Conservation (phyloP, 2,888 invertebrate species). For the Leptothorax acervorum region DNA sequence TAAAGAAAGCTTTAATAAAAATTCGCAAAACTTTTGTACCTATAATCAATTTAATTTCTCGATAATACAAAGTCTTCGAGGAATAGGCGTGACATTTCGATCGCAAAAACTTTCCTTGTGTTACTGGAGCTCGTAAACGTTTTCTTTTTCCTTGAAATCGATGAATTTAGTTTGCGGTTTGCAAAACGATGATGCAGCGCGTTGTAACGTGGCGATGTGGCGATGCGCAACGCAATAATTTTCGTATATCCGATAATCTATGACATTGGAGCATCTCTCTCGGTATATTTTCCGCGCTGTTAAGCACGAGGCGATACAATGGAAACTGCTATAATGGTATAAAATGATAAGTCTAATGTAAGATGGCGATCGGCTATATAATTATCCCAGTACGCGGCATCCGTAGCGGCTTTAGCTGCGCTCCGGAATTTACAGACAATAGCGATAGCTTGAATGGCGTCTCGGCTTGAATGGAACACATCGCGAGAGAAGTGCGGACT, state of each 20-base stretch:
- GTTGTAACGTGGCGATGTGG: neutral
- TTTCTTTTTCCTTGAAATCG: neutral
- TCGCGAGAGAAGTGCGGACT: neutral
- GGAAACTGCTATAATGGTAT: conserved; percentile 39
- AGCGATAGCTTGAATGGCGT: conserved; percentile 6
- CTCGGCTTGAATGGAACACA: neutral
- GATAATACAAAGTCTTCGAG: neutral
- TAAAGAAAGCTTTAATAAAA: neutral
- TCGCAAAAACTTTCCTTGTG: neutral
- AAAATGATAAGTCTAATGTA: conserved; percentile 49
- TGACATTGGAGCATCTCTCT: conserved; percentile 37
- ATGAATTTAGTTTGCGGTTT: neutral
- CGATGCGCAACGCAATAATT: conserved; percentile 38
- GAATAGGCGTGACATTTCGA: neutral
- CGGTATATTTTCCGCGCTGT: conserved; percentile 50
- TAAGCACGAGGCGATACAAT: conserved; percentile 47
- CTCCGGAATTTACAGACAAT: conserved; percentile 45
- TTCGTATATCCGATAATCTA: conserved; percentile 42
- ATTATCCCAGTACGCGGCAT: conserved; percentile 29
- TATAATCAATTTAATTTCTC: neutral
- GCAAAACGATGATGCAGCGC: neutral
- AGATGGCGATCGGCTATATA: conserved; percentile 38
- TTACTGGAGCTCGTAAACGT: neutral
- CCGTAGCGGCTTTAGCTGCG: conserved; percentile 17
- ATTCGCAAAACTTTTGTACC: neutral